phyloP scores from a whole-genome alignment of 1,140 invertebrate genomes.

The Drosophila repletoides region DNA sequence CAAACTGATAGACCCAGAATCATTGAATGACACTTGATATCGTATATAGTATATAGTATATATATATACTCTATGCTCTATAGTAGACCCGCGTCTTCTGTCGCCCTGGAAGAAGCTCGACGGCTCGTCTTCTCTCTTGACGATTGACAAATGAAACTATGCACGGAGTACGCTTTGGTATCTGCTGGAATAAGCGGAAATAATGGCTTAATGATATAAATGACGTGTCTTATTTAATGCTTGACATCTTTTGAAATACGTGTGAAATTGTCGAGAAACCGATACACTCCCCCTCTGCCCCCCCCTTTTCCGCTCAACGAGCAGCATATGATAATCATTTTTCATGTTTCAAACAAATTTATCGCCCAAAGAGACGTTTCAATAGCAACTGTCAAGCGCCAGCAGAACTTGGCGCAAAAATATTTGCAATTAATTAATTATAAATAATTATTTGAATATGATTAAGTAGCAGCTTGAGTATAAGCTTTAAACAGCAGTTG shows the following conservation, averaged over 20 bases:
- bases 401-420: no score
- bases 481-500: no score
- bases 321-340: conserved; percentile 3
- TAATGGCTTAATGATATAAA: conserved; percentile 77
- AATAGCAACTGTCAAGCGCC: not conserved
- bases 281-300: no score
- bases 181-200: conserved; percentile 66
- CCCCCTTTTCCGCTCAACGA: not conserved
- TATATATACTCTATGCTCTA: no score
- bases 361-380: not conserved
- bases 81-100: conserved; percentile 26
- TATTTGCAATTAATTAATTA: no score
- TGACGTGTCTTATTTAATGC: conserved; percentile 55
- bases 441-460: no score
- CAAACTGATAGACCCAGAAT: conserved; percentile 33
- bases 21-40: conserved; percentile 54
- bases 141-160: conserved; percentile 57
- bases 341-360: no score
- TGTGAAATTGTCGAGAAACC: conserved; percentile 34
- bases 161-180: conserved; percentile 11
- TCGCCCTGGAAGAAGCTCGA: not conserved
- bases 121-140: conserved; percentile 23
- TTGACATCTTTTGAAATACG: conserved; percentile 57
- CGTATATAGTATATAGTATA: no score
- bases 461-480: no score